Base-by-base conservation (phyloP, 2,797 vertebrate species). In the Numenius phaeopus region DNA sequence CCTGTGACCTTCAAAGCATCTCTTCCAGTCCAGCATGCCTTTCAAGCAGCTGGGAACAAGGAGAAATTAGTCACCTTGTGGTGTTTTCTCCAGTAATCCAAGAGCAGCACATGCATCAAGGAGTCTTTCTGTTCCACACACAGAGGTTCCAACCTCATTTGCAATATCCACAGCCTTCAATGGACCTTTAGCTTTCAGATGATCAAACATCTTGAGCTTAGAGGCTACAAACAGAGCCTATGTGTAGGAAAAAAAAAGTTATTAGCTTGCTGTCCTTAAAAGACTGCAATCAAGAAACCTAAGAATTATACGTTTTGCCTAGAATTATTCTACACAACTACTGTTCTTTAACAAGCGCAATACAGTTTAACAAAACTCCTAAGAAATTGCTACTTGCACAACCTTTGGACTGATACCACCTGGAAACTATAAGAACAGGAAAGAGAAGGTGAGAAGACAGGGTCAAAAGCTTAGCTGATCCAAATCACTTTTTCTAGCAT, bases 211-310 rank as follows among this genome's bases (percentile, higher is more conserved):
- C 54, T 98, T 97, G 96, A 99, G 89, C 94, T 98, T 98, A 95
- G 98, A 99, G 4, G 99, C 99, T 10, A 98, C 98, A 88, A 99
- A 99, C 47, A 99, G 97, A 14, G 98, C 98, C 99, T 99, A 97
- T 2, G 54, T 9, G 10, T 17, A 84, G 32, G 62, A 72, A 91
- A 90, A 40, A 91, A 49, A 18, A 54, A 52, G 16, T 23, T 9
- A n/a, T 90, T 84, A 81, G n/a, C 44, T 52, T 37, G 52, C 22
- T 61, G 44, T 34, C 34, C 72, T 67, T 83, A 55, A 87, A 84
- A 55, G 5, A 83, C 44, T 57, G 30, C 8, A 75, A 22, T 40
- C 27, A 80, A 72, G 46, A 81, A 72, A 5, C 8, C 42, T 14
- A 62, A 49, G 1, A 84, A 39, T 11, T 5, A 15, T 14, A 52